Evolutionary conservation across 2,113 vertebrate genomes (phyloP).

Genomic region (Dicentrarchus labrax): DNA sequence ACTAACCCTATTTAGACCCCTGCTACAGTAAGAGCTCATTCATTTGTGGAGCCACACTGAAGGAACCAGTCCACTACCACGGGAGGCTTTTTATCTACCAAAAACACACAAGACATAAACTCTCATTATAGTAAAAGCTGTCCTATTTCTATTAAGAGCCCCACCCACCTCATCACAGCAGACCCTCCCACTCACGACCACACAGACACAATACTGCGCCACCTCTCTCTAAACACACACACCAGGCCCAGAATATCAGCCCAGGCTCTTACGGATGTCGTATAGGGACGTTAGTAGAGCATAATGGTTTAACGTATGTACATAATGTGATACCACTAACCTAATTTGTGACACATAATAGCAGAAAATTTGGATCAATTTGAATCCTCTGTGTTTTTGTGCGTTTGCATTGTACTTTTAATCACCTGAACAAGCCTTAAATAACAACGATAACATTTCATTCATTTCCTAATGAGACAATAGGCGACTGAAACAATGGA

Average conservation of each 20-base stretch:
- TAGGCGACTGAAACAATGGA: slow-evolving; percentile 57
- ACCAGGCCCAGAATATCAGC: background rate
- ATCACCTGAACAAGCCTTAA: slow-evolving; percentile 56
- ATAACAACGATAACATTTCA: slow-evolving; percentile 53
- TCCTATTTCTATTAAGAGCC: slow-evolving; percentile 54
- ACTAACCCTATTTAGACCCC: slow-evolving; percentile 67
- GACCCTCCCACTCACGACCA: slow-evolving; percentile 21
- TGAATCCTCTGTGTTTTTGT: slow-evolving; percentile 3
- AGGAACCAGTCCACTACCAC: slow-evolving; percentile 31
- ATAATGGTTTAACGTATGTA: slow-evolving; percentile 6
- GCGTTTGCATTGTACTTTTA: slow-evolving; percentile 44
- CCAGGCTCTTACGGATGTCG: background rate
- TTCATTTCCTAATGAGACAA: slow-evolving; percentile 53
- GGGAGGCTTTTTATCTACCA: slow-evolving; percentile 57
- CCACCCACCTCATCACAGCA: slow-evolving; percentile 42
- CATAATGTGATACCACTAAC: slow-evolving; percentile 14
- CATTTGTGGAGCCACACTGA: slow-evolving; percentile 37
- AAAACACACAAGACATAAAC: slow-evolving; percentile 65
- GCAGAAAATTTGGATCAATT: slow-evolving; percentile 19
- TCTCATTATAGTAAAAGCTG: slow-evolving; percentile 54
- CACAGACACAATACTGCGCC: background rate
- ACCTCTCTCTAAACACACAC: slow-evolving; percentile 21
- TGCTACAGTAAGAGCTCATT: slow-evolving; percentile 48
- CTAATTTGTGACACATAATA: slow-evolving; percentile 33
- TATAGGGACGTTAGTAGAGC: background rate